Evolutionary conservation across 2,113 vertebrate species (phyloP).

Genomic region (Plestiodon gilberti): DNA sequence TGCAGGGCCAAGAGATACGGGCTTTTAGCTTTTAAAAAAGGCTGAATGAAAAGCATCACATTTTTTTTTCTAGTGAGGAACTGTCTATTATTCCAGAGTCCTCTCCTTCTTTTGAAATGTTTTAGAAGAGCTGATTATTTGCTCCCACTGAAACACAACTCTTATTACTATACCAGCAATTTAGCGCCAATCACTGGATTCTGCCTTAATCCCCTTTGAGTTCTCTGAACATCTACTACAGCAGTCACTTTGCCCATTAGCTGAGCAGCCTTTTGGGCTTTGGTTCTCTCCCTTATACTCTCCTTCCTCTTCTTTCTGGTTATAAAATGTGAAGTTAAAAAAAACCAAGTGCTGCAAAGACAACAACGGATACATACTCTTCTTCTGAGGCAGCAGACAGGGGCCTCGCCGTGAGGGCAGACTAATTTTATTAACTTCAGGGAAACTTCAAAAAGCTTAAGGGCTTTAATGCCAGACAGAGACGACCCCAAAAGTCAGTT

Average conservation of each 20-base stretch:
- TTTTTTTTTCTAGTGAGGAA: constrained; percentile 5
- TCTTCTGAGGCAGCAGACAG: constrained; percentile 68
- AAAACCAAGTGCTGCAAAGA: constrained; percentile 61
- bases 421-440: constrained; percentile 82
- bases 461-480: constrained; percentile 77
- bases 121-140: constrained; percentile 38
- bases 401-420: constrained; percentile 70
- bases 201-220: constrained; percentile 51
- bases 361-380: constrained; percentile 53
- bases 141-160: constrained; percentile 45
- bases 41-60: not conserved
- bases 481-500: constrained; percentile 76
- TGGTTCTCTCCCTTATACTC: constrained; percentile 51
- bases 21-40: not conserved
- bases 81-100: not conserved
- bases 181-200: constrained; percentile 48
- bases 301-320: constrained; percentile 18
- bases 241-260: constrained; percentile 56
- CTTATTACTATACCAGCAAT: constrained; percentile 58
- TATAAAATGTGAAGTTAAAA: constrained; percentile 72
- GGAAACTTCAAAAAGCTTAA: constrained; percentile 81
- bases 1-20: not conserved
- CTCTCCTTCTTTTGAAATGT: constrained; percentile 17
- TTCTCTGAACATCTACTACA: constrained; percentile 54
- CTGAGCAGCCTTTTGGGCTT: constrained; percentile 52